A percentile compares a stretch with the other conserved stretches of the same genome.
Evolutionary conservation across 2,888 invertebrate genomes (phyloP).

Genomic region (Netelia inedita): DNA sequence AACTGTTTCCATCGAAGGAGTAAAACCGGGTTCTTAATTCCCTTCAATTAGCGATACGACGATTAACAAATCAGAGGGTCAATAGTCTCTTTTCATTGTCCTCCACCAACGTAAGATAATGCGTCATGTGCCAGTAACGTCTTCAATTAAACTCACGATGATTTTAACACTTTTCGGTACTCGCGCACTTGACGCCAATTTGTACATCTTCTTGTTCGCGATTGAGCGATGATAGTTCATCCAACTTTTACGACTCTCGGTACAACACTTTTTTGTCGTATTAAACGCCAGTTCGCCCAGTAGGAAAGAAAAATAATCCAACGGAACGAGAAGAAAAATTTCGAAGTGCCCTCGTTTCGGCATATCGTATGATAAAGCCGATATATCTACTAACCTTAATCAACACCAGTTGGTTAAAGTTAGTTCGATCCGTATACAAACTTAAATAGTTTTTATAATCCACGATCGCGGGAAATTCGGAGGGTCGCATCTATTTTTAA

Average conservation of each 20-base stretch:
- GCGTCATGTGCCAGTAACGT: constrained; percentile 11
- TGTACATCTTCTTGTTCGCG: constrained; percentile 20
- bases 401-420: too few relatives aligned
- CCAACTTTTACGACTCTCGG: constrained; percentile 55
- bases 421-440: not conserved
- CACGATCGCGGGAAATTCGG: constrained; percentile 21
- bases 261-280: constrained; percentile 16
- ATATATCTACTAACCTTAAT: too few relatives aligned
- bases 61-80: constrained; percentile 9
- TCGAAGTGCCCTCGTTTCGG: constrained; percentile 50
- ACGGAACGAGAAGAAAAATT: constrained; percentile 3
- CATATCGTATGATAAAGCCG: not conserved
- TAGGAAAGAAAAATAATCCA: not conserved
- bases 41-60: not conserved
- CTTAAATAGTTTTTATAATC: constrained; percentile 64
- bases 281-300: constrained; percentile 4
- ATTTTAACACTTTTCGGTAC: constrained; percentile 32
- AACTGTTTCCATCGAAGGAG: not conserved
- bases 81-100: not conserved
- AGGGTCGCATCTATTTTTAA: constrained; percentile 66
- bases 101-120: not conserved
- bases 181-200: constrained; percentile 42
- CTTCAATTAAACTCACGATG: constrained; percentile 25
- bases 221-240: constrained; percentile 49
- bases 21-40: not conserved